Percentiles rank a stretch among this genome's conserved stretches.
Conservation (phyloP, 2,113 vertebrate genomes). For the Beaufortia kweichowensis region DNA sequence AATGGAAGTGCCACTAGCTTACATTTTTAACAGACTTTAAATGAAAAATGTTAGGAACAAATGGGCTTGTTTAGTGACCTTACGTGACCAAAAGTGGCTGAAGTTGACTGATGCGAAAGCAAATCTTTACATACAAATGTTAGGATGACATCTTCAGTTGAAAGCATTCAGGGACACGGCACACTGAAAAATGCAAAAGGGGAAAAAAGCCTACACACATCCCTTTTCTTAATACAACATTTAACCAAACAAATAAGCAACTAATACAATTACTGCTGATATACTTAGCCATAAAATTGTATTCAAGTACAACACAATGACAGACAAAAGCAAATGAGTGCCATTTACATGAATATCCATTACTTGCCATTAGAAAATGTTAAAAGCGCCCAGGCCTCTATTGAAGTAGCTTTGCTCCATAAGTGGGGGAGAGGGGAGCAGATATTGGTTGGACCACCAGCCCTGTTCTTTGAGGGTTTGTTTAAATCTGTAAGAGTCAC, state of each 20-base stretch:
- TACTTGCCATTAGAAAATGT: conserved; percentile 59
- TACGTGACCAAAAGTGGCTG: conserved; percentile 63
- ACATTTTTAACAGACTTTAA: conserved; percentile 53
- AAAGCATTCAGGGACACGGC: conserved; percentile 74
- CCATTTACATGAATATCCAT: conserved; percentile 37
- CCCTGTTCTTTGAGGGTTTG: conserved; percentile 57
- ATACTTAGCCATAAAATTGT: conserved; percentile 47
- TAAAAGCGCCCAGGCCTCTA: conserved; percentile 68
- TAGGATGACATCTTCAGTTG: conserved; percentile 71
- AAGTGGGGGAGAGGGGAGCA: conserved; percentile 42
- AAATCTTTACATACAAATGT: conserved; percentile 76
- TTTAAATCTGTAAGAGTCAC: conserved; percentile 77
- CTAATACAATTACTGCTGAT: conserved; percentile 30
- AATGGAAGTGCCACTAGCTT: conserved; percentile 17
- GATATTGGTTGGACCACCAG: conserved; percentile 59
- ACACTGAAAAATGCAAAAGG: conserved; percentile 77
- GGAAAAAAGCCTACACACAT: conserved; percentile 61
- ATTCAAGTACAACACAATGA: conserved; percentile 50
- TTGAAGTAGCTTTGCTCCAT: conserved; percentile 65
- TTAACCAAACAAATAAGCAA: conserved; percentile 38
- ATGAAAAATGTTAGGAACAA: conserved; percentile 65
- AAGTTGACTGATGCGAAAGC: conserved; percentile 66
- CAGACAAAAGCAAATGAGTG: conserved; percentile 28
- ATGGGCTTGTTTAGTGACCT: conserved; percentile 70
- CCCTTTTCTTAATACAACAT: conserved; percentile 54